Conservation (phyloP, 2,113 vertebrate genomes). For the Sorex fumeus region DNA sequence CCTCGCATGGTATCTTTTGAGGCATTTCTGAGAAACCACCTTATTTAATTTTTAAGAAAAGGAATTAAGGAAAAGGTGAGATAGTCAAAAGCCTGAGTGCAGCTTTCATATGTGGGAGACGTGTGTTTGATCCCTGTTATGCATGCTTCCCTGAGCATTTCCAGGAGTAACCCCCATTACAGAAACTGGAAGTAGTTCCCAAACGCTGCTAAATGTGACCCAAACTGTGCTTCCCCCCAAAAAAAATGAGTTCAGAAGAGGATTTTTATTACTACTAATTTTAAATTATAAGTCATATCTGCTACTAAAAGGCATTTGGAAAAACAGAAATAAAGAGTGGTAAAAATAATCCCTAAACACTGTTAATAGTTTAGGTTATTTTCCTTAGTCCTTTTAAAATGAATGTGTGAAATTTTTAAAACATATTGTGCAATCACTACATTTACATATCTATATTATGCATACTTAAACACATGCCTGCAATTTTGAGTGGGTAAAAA, state of each 20-base stretch:
- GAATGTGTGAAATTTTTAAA: neutral
- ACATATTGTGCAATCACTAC: neutral
- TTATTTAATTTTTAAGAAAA: too few relatives aligned
- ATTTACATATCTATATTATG: neutral
- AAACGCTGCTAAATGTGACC: too few relatives aligned
- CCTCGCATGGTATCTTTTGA: too few relatives aligned
- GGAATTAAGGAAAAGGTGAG: too few relatives aligned
- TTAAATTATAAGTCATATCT: constrained; percentile 22
- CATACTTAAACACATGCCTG: neutral
- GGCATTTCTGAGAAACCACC: neutral
- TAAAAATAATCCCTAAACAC: constrained; percentile 6
- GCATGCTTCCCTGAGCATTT: too few relatives aligned
- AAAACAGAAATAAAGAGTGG: constrained; percentile 21
- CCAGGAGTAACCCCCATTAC: too few relatives aligned
- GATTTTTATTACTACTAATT: neutral
- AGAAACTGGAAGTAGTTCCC: too few relatives aligned
- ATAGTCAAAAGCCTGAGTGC: too few relatives aligned
- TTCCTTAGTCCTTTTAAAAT: neutral
- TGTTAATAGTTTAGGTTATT: neutral
- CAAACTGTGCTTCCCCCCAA: too few relatives aligned
- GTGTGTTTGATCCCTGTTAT: too few relatives aligned
- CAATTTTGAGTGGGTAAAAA: constrained; percentile 16
- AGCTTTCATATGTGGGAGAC: too few relatives aligned
- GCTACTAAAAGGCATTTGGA: constrained; percentile 5
- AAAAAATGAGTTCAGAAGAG: neutral